Evolutionary conservation across 2,113 vertebrate species (phyloP).

Genomic region (Poeciliopsis retropinna): DNA sequence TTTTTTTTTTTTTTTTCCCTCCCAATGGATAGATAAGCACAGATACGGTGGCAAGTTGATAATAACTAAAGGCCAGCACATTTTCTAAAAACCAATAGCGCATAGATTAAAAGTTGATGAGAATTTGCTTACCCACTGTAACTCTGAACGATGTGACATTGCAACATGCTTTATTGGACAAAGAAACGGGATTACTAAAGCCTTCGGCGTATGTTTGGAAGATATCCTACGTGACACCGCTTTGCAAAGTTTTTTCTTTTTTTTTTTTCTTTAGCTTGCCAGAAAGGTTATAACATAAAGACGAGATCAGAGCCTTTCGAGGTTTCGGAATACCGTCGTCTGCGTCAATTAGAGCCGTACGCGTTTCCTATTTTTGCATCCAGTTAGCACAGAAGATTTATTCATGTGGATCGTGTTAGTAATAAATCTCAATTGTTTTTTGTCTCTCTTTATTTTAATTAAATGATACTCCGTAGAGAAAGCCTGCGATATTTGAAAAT

Average conservation of each 20-base stretch:
- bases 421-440: slow-evolving; percentile 59
- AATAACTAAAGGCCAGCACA: background rate
- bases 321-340: slow-evolving; percentile 53
- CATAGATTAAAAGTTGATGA: slow-evolving; percentile 37
- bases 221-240: slow-evolving; percentile 50
- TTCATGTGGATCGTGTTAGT: slow-evolving; percentile 45
- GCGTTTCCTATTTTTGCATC: slow-evolving; percentile 48
- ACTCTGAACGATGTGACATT: slow-evolving; percentile 28
- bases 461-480: slow-evolving; percentile 37
- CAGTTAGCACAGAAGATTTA: slow-evolving; percentile 47
- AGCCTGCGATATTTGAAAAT: slow-evolving; percentile 41
- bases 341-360: slow-evolving; percentile 62
- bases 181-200: slow-evolving; percentile 45
- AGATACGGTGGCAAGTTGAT: slow-evolving; percentile 4
- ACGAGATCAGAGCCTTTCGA: slow-evolving; percentile 49
- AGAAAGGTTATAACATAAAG: slow-evolving; percentile 33
- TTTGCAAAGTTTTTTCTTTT: slow-evolving; percentile 15
- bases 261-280: background rate
- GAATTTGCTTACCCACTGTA: slow-evolving; percentile 31
- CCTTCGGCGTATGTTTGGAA: slow-evolving; percentile 35
- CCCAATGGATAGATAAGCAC: background rate
- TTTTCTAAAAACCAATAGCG: slow-evolving; percentile 24
- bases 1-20: background rate
- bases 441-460: slow-evolving; percentile 25
- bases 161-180: slow-evolving; percentile 37